Percentiles rank a stretch among this genome's conserved stretches.
phyloP scores from a whole-genome alignment of 2,797 vertebrate genomes.

The Phalloptychus januarius region DNA sequence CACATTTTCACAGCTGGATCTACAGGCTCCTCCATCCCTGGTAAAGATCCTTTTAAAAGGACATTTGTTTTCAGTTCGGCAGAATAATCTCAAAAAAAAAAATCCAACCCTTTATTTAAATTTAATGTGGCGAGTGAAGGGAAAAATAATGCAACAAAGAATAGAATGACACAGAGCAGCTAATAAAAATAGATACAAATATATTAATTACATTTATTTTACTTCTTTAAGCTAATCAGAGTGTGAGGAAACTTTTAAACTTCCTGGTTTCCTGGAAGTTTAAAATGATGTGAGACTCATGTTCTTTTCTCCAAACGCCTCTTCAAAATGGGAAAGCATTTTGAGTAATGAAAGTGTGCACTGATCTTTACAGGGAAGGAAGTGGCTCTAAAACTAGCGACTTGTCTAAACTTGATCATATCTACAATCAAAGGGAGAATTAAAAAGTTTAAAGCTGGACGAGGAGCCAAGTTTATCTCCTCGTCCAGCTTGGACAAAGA shows the following conservation, averaged over 20 bases:
- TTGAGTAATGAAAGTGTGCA: background rate
- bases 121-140: no score
- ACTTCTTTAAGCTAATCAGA: background rate
- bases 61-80: background rate
- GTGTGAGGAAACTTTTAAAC: background rate
- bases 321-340: background rate
- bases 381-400: background rate
- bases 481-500: background rate
- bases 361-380: background rate
- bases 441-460: background rate
- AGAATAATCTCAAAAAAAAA: background rate
- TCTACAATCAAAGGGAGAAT: background rate
- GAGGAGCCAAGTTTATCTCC: background rate
- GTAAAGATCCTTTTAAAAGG: background rate
- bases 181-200: background rate
- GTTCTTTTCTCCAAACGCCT: background rate
- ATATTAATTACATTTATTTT: background rate
- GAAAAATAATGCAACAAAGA: no score
- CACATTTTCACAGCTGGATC: conserved; percentile 3
- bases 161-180: no score
- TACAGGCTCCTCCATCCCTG: background rate
- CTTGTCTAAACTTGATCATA: background rate
- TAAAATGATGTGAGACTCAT: background rate
- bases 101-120: no score
- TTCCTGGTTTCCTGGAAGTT: background rate